Conservation (phyloP, 2,113 vertebrate species). For the Leucoraja erinaceus region DNA sequence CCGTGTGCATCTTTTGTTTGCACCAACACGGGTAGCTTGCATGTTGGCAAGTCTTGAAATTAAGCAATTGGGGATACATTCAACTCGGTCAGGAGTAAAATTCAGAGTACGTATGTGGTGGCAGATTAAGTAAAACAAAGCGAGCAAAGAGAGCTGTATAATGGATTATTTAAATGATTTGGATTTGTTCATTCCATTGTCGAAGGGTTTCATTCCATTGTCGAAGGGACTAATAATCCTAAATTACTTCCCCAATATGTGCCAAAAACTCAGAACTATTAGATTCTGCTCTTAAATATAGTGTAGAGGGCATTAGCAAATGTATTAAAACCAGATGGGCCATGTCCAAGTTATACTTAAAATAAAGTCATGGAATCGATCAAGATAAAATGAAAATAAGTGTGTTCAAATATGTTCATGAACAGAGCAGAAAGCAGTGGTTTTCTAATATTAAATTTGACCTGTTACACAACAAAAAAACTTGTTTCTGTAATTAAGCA, state of each 20-base stretch:
- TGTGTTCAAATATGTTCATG: background rate
- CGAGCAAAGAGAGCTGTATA: background rate
- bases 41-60: slow-evolving; percentile 94
- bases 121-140: background rate
- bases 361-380: background rate
- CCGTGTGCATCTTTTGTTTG: slow-evolving; percentile 73
- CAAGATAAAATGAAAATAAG: background rate
- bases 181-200: background rate
- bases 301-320: background rate
- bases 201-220: background rate
- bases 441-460: background rate
- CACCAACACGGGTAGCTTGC: slow-evolving; percentile 81
- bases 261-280: background rate
- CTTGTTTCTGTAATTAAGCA: background rate
- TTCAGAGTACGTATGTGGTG: slow-evolving; percentile 74
- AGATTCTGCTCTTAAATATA: background rate
- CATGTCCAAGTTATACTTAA: background rate
- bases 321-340: background rate
- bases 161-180: background rate
- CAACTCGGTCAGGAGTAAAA: slow-evolving; percentile 78
- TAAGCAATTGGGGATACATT: slow-evolving; percentile 74
- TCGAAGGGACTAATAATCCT: background rate
- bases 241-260: background rate
- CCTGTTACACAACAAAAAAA: background rate
- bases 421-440: background rate